These are phyloP conservation scores for Perca flavescens DNA, from an alignment of 2,113 vertebrate species.

Conservation along the genomic window DNA sequence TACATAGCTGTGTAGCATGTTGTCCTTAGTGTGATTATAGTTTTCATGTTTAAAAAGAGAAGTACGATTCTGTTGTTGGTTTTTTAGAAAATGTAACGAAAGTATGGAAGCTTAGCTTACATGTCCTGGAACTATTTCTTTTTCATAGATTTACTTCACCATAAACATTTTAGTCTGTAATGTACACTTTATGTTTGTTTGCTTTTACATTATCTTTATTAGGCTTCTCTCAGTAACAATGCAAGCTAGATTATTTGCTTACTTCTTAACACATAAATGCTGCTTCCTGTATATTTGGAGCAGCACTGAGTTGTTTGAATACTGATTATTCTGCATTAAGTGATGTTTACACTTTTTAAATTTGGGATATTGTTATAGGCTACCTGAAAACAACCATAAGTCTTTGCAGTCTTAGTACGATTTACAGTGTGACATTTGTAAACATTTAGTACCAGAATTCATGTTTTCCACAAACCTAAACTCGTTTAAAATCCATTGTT, in stretches of 20 bases:
- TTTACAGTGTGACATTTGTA: not conserved
- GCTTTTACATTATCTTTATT: not conserved
- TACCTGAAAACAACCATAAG: not conserved
- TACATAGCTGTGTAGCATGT: not conserved
- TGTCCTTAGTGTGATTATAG: not conserved
- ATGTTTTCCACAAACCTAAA: not conserved
- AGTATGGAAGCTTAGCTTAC: not conserved
- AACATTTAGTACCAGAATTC: not conserved
- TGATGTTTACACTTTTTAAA: not conserved
- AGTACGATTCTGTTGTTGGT: not conserved
- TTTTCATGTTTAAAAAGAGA: not conserved
- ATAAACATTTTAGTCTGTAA: not conserved
- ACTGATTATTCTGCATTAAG: not conserved
- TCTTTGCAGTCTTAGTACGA: not conserved
- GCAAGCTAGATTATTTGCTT: not conserved
- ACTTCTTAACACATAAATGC: not conserved
- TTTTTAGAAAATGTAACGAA: not conserved
- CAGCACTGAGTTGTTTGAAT: not conserved
- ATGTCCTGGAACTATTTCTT: not conserved
- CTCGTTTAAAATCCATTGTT: not conserved
- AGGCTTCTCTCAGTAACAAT: no score
- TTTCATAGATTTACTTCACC: not conserved
- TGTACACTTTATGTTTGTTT: not conserved
- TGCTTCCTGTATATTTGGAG: not conserved
- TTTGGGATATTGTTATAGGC: not conserved